A percentile compares a stretch with the other conserved stretches of the same genome.
These are phyloP conservation scores for Macrotis lagotis DNA, from an alignment of 2,113 vertebrate genomes.

Conservation along the genomic window DNA sequence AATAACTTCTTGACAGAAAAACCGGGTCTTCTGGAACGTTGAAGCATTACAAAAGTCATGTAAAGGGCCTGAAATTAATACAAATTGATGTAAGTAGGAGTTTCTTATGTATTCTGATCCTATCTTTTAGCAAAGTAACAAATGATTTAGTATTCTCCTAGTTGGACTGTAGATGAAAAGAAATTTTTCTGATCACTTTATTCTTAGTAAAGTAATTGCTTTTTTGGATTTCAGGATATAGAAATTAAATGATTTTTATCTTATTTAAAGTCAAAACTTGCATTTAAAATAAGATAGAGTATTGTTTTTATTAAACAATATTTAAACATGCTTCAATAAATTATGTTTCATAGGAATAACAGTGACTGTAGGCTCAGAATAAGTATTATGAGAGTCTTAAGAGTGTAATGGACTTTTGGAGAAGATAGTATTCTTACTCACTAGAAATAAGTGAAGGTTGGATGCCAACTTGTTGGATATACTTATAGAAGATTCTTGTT, in stretches of 20 bases:
- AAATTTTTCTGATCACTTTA: neutral
- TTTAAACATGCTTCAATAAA: conserved; percentile 37
- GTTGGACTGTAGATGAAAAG: neutral
- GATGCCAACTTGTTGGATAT: neutral
- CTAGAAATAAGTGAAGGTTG: neutral
- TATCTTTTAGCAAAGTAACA: neutral
- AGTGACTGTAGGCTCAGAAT: neutral
- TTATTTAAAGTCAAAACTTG: conserved; percentile 30
- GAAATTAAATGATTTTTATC: conserved; percentile 24
- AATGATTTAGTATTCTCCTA: conserved; percentile 22
- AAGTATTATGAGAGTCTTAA: neutral
- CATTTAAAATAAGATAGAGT: conserved; percentile 39
- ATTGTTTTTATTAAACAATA: conserved; percentile 29
- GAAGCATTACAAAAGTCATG: neutral
- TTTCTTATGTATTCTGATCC: neutral
- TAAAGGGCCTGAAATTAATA: neutral
- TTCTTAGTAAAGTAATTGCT: conserved; percentile 3
- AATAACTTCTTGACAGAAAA: neutral
- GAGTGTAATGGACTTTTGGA: neutral
- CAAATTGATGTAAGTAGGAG: neutral
- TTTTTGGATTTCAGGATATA: conserved; percentile 28
- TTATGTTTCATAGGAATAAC: neutral
- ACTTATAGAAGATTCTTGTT: neutral
- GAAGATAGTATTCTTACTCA: neutral
- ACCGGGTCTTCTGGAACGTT: neutral